phyloP scores from a whole-genome alignment of 2,797 vertebrate species.

The Pteropus rufus region DNA sequence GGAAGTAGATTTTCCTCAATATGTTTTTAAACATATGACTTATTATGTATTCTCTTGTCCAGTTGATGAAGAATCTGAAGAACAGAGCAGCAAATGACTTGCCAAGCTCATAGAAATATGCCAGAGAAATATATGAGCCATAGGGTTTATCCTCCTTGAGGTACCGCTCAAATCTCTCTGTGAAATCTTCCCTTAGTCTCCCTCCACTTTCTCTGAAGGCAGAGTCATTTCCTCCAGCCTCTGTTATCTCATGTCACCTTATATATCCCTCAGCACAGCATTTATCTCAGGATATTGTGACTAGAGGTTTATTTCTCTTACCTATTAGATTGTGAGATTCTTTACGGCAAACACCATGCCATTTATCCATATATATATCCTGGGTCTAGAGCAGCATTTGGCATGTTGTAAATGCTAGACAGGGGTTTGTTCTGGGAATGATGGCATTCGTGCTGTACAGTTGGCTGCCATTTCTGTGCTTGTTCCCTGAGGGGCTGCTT shows the following conservation, averaged over 20 bases:
- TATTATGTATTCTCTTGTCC: not conserved
- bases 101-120: not conserved
- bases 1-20: not conserved
- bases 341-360: not conserved
- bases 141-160: not conserved
- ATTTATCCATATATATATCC: not conserved
- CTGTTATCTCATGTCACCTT: slow-evolving; percentile 17
- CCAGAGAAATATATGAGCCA: not conserved
- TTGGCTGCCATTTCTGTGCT: not conserved
- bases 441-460: not conserved
- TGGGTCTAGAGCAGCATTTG: not conserved
- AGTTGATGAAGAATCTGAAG: not conserved
- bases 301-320: slow-evolving; percentile 26
- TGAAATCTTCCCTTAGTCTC: not conserved
- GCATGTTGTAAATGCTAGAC: not conserved
- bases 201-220: not conserved
- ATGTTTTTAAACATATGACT: not conserved
- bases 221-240: not conserved
- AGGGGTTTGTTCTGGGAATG: not conserved
- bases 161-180: not conserved
- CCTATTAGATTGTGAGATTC: not conserved
- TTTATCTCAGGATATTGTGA: slow-evolving; percentile 34
- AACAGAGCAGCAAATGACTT: not conserved
- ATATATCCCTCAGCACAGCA: slow-evolving; percentile 27
- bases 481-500: not conserved